Conservation (phyloP, 2,888 invertebrate species). For the Agrochola macilenta region DNA sequence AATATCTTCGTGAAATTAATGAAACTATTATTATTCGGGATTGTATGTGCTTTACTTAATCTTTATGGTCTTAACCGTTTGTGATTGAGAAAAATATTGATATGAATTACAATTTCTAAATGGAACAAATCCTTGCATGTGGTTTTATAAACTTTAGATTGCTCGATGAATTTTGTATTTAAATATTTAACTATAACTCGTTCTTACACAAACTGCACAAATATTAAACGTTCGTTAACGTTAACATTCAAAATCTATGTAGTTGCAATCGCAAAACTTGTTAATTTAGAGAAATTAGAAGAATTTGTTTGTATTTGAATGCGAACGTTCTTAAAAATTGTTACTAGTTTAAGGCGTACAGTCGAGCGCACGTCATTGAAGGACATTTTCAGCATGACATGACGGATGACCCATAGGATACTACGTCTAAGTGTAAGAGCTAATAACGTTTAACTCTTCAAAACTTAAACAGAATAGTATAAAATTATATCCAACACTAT, state of each 20-base stretch:
- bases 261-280: background rate
- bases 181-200: background rate
- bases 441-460: background rate
- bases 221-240: too few species aligned
- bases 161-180: background rate
- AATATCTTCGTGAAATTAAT: slow-evolving; percentile 29
- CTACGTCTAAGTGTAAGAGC: background rate
- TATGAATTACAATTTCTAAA: background rate
- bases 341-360: too few species aligned
- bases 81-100: background rate
- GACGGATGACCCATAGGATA: background rate
- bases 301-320: too few species aligned
- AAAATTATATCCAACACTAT: background rate
- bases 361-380: background rate
- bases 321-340: too few species aligned
- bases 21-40: slow-evolving; percentile 4
- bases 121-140: background rate
- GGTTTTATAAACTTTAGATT: background rate
- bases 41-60: background rate
- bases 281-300: too few species aligned
- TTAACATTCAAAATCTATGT: background rate
- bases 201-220: background rate
- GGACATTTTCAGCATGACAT: background rate
- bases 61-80: background rate
- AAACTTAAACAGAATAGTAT: background rate